These are phyloP conservation scores for Chelon labrosus DNA, from an alignment of 2,797 vertebrate genomes.

Conservation along the genomic window DNA sequence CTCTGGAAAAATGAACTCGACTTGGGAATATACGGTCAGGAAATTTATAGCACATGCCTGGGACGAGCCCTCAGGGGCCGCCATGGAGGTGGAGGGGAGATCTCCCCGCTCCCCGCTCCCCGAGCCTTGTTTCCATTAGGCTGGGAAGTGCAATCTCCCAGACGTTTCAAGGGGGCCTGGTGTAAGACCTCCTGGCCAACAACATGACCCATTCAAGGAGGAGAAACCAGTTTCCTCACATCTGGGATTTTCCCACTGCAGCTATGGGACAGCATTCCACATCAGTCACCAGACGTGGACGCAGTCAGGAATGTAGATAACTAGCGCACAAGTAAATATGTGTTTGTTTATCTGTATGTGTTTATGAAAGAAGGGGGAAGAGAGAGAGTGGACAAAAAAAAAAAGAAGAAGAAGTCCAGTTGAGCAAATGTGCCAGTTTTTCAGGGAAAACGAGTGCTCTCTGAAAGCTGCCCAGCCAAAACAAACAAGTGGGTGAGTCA, in stretches of 20 bases:
- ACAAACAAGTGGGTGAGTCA: slow-evolving; percentile 75
- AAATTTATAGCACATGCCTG: slow-evolving; percentile 88
- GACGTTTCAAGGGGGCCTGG: slow-evolving; percentile 73
- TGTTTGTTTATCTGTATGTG: slow-evolving; percentile 44
- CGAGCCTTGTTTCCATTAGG: slow-evolving; percentile 84
- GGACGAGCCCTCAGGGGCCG: slow-evolving; percentile 75
- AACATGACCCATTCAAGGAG: slow-evolving; percentile 70
- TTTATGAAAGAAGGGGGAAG: slow-evolving; percentile 28
- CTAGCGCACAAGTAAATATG: slow-evolving; percentile 48
- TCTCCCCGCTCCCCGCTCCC: slow-evolving; percentile 71
- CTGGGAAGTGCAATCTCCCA: slow-evolving; percentile 81
- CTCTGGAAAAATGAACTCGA: slow-evolving; percentile 84
- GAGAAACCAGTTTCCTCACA: slow-evolving; percentile 76
- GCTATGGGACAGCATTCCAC: slow-evolving; percentile 69
- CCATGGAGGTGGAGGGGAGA: slow-evolving; percentile 63
- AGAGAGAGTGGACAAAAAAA: slow-evolving; percentile 18
- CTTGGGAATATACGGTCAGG: slow-evolving; percentile 86
- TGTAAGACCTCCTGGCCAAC: slow-evolving; percentile 77
- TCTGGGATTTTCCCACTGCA: slow-evolving; percentile 83
- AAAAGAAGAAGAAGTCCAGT: not conserved
- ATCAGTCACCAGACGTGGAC: slow-evolving; percentile 67
- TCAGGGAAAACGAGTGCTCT: slow-evolving; percentile 32
- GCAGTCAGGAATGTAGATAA: slow-evolving; percentile 46
- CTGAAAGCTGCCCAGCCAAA: slow-evolving; percentile 62
- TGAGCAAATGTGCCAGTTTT: slow-evolving; percentile 38